Percentiles rank a stretch among this genome's conserved stretches.
Evolutionary conservation across 2,797 vertebrate species (phyloP).

Genomic region (Sebastes iracundus): DNA sequence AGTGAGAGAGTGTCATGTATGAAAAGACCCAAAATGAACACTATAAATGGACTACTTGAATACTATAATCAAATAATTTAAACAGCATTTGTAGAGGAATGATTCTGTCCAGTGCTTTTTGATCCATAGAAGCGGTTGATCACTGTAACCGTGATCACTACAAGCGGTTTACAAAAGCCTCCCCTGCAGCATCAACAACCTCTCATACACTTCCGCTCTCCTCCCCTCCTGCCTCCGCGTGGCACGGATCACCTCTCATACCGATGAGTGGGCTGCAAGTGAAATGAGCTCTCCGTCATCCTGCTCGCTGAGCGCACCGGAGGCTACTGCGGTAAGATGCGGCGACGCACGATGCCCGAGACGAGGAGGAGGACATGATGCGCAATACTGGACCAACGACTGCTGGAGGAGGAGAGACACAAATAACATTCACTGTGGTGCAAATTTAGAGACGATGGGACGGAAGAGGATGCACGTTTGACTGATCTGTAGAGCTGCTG

Average conservation of each 20-base stretch:
- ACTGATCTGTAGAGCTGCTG: conserved; percentile 15
- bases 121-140: too few relatives aligned
- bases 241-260: conserved; percentile 56
- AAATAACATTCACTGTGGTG: neutral
- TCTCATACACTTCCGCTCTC: conserved; percentile 34
- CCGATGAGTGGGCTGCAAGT: conserved; percentile 74
- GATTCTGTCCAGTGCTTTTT: too few relatives aligned
- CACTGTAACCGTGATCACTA: too few relatives aligned
- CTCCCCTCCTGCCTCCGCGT: conserved; percentile 16
- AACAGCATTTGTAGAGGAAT: too few relatives aligned
- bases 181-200: conserved; percentile 29
- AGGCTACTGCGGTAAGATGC: conserved; percentile 80
- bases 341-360: conserved; percentile 49
- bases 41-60: too few relatives aligned
- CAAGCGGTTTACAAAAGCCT: rapidly evolving
- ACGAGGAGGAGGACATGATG: conserved; percentile 47
- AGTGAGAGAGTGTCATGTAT: too few relatives aligned
- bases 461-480: neutral
- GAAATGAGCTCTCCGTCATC: conserved; percentile 69
- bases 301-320: conserved; percentile 59
- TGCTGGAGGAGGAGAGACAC: neutral
- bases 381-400: conserved; percentile 50
- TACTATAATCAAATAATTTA: too few relatives aligned
- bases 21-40: too few relatives aligned
- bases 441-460: conserved; percentile 2